phyloP scores from a whole-genome alignment of 2,113 vertebrate genomes.

The Barbus barbus region DNA sequence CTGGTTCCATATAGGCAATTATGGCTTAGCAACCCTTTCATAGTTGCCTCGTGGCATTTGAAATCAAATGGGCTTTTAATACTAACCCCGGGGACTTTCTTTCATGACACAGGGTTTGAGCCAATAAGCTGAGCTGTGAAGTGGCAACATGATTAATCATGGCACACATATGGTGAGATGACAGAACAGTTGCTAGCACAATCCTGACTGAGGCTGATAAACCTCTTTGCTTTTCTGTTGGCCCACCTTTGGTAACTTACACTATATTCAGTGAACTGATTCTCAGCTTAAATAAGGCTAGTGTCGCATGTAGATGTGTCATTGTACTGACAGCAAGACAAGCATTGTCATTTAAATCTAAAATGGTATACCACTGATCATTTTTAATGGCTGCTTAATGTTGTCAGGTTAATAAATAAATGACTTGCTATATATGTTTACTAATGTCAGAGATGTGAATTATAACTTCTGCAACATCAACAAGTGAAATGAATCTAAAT shows the following conservation, averaged over 20 bases:
- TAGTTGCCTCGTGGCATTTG: too few species aligned
- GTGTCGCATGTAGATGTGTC: not conserved
- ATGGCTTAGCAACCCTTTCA: too few species aligned
- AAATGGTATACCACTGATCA: not conserved
- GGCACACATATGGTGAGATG: too few species aligned
- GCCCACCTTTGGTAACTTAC: not conserved
- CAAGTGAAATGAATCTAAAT: conserved; percentile 16
- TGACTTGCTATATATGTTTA: not conserved
- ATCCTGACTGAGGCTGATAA: not conserved
- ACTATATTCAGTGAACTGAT: not conserved
- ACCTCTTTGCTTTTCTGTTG: not conserved
- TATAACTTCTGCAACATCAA: not conserved
- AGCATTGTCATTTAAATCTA: not conserved
- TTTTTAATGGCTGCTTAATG: conserved; percentile 1
- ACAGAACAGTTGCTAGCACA: too few species aligned
- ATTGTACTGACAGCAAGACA: not conserved
- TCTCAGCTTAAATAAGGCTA: not conserved
- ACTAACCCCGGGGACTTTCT: too few species aligned
- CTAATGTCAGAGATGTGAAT: not conserved
- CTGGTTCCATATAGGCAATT: too few species aligned
- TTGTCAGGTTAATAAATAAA: conserved; percentile 13
- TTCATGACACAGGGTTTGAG: too few species aligned
- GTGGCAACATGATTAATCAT: too few species aligned
- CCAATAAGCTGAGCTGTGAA: too few species aligned
- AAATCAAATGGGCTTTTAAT: too few species aligned